These are phyloP conservation scores for Tachuris rubrigastra DNA, from an alignment of 2,113 vertebrate genomes.

Conservation along the genomic window DNA sequence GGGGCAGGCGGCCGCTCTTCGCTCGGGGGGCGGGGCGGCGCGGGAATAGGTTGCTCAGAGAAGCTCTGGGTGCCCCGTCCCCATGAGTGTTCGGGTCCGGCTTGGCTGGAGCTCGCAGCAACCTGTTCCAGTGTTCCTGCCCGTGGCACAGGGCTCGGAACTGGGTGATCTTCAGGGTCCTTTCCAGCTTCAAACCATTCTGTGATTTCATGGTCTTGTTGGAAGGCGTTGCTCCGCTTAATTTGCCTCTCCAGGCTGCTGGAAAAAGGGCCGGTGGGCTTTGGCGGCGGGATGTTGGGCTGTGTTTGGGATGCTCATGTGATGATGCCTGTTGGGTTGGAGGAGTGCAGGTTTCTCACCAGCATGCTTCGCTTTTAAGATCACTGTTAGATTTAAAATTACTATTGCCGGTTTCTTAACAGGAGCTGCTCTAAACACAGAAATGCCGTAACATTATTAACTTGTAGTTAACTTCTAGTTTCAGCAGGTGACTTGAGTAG, in stretches of 20 bases:
- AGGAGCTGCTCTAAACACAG: not conserved
- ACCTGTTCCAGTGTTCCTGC: not conserved
- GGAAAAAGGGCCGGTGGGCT: fast-evolving
- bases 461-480: fast-evolving
- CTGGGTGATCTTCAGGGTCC: too few species aligned
- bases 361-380: fast-evolving
- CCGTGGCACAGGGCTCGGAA: not conserved
- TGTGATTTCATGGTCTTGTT: too few species aligned
- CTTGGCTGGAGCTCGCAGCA: not conserved
- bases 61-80: not conserved
- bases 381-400: fast-evolving
- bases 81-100: not conserved
- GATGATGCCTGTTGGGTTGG: fast-evolving
- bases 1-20: too few species aligned
- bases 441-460: fast-evolving
- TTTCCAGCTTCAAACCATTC: not conserved
- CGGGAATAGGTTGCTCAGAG: not conserved
- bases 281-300: not conserved
- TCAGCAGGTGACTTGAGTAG: not conserved
- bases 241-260: fast-evolving
- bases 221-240: not conserved
- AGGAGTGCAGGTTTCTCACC: fast-evolving
- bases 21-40: not conserved
- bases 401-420: fast-evolving
- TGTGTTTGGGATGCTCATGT: fast-evolving